Evolutionary conservation across 2,797 vertebrate genomes (phyloP).

Genomic region (Enteromius viviparus): DNA sequence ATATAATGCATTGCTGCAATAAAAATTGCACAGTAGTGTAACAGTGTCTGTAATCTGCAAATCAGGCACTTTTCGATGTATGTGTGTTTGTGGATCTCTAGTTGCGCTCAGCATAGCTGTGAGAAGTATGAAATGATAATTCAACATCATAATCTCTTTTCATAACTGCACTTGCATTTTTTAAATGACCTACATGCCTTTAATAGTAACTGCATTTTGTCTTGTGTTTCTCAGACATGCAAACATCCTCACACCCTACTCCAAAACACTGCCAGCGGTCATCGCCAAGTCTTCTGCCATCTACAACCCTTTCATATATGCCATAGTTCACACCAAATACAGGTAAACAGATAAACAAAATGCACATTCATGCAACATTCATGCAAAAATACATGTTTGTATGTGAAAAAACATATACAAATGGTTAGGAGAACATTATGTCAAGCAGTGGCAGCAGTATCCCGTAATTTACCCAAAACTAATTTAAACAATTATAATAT

Average conservation of each 20-base stretch:
- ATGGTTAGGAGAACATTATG: not conserved
- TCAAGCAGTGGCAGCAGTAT: not conserved
- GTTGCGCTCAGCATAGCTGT: conserved; percentile 18
- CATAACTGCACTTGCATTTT: conserved; percentile 24
- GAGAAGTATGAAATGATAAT: not conserved
- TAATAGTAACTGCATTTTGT: conserved; percentile 34
- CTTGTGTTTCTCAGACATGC: conserved; percentile 70
- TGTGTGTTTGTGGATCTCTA: not conserved
- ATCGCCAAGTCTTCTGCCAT: conserved; percentile 89
- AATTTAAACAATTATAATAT: not conserved
- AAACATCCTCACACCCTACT: conserved; percentile 82
- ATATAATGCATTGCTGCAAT: not conserved
- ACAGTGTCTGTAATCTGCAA: not conserved
- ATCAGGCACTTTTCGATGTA: conserved; percentile 2
- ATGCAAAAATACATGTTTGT: not conserved
- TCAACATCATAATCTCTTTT: not conserved
- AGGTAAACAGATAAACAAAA: conserved; percentile 71
- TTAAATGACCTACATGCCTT: conserved; percentile 1
- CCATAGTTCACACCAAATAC: conserved; percentile 89
- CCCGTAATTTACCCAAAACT: not conserved
- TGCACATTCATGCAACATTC: not conserved
- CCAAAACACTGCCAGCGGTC: conserved; percentile 86
- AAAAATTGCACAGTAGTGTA: too few species aligned
- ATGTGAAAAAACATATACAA: not conserved
- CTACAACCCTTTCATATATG: conserved; percentile 91